Evolutionary conservation across 1,140 invertebrate genomes (phyloP), one percentile per base, ranked within the genome.

Genomic region (Diuraphis noxia): DNA sequence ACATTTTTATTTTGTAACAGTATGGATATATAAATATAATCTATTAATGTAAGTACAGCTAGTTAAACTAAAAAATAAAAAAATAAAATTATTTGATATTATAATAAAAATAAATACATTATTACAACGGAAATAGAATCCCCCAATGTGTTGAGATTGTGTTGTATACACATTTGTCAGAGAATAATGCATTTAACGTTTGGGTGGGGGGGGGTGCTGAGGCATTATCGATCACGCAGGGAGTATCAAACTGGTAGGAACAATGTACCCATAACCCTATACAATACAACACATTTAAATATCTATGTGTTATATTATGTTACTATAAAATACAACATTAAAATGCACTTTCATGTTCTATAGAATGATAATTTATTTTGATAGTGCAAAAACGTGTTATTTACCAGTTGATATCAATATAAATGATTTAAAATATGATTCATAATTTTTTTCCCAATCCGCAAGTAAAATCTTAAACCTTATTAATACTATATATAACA

Each of bases 221-320:
- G 49, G 63, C 52, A 52, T 56, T 88, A 88, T 88, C 38, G 86
- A 88, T 88, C 40, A 56, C 23, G 25, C 86, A 88, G 49, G 86
- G 86, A 52, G 49, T 88, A 88, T 52, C 36, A 88, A 88, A 88
- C 52, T 34, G n/a, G 17, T 43, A 84, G 38, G 17, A 84, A 84
- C 17, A 84, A 36, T 36, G n/a, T 10, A 49, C 21, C 41, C 84
- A 34, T 19, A 49, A 49, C 43, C 34, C 30, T 43, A 34, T 85
- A n/a, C 38, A 84, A 34, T 34, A 9, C 43, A 49, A 49, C 13
- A 46, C 34, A 86, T 36, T 41, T 30, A 7, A 41, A 41, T 41
- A 84, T 38, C 19, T 21, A 79, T 79, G 23, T 77, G 34, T 30
- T 84, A 8, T 84, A 2, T 34, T 84, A 19, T 43, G 17, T 43